A percentile compares a stretch with the other conserved stretches of the same genome.
Evolutionary conservation across 2,113 vertebrate genomes (phyloP).

Genomic region (Canis aureus): DNA sequence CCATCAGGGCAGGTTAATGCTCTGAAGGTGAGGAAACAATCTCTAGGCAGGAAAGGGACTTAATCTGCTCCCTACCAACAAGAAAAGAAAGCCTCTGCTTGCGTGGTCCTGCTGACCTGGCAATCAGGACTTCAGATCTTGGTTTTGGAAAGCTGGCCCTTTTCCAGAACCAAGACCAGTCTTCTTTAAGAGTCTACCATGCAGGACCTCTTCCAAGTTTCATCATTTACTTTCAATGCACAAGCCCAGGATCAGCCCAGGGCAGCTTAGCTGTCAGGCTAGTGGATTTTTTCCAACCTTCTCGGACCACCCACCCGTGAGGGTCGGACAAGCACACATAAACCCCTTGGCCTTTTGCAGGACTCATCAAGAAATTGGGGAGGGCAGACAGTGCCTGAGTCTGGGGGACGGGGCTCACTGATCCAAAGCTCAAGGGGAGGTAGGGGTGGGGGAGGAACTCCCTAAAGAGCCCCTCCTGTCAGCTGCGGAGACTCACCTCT

Average conservation of each 20-base stretch:
- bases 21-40: background rate
- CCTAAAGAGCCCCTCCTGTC: background rate
- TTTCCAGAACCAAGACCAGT: background rate
- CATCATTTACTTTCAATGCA: background rate
- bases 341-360: background rate
- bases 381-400: background rate
- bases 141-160: background rate
- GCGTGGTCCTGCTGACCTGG: background rate
- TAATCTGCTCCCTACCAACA: background rate
- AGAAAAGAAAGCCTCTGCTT: background rate
- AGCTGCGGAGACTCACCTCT: constrained; percentile 16
- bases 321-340: background rate
- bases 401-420: background rate
- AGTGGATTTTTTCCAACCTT: background rate
- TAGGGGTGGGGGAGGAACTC: background rate
- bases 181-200: background rate
- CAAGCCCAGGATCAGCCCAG: background rate
- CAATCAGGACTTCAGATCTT: background rate
- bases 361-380: background rate
- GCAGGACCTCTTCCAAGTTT: background rate
- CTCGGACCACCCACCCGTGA: background rate
- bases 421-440: constrained; percentile 32
- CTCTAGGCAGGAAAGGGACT: background rate
- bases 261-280: background rate
- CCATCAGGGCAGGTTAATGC: background rate